A percentile compares a stretch with the other conserved stretches of the same genome.
Evolutionary conservation across 2,113 vertebrate species (phyloP).

Genomic region (Pagrus major): DNA sequence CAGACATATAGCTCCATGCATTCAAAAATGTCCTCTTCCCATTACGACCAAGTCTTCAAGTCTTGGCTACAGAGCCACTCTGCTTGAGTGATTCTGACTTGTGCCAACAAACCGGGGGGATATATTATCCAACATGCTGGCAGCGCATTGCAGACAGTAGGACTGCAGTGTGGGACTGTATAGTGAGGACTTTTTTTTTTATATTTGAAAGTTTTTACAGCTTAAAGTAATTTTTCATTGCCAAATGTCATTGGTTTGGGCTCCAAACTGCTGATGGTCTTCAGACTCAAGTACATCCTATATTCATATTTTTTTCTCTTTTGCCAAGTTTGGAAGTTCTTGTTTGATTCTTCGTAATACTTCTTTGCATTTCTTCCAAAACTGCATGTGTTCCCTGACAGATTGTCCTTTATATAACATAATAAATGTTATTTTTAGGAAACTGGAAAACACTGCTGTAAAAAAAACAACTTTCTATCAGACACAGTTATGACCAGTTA

Average conservation of each 20-base stretch:
- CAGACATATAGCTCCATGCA: slow-evolving; percentile 46
- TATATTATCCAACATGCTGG: slow-evolving; percentile 55
- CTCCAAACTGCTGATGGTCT: not conserved
- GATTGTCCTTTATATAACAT: not conserved
- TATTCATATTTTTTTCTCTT: not conserved
- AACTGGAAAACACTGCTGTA: slow-evolving; percentile 19
- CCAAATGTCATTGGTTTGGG: not conserved
- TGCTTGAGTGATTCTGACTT: slow-evolving; percentile 49
- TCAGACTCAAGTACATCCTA: not conserved
- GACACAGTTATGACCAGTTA: too few relatives aligned
- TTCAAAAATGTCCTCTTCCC: slow-evolving; percentile 52
- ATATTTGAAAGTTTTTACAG: not conserved
- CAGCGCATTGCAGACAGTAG: slow-evolving; percentile 36
- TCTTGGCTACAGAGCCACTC: slow-evolving; percentile 44
- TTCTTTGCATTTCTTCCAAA: not conserved
- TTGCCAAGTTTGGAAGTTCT: not conserved
- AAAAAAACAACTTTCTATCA: slow-evolving; percentile 35
- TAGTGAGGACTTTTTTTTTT: not conserved
- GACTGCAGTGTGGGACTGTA: slow-evolving; percentile 36
- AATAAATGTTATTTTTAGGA: slow-evolving; percentile 19
- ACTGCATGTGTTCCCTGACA: slow-evolving; percentile 4
- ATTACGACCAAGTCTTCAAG: slow-evolving; percentile 41
- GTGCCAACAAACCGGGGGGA: slow-evolving; percentile 57
- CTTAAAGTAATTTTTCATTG: slow-evolving; percentile 1
- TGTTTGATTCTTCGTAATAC: not conserved